Percentiles rank a stretch among this genome's conserved stretches.
Conservation (phyloP, 2,888 invertebrate genomes). For the Helicoverpa assulta region DNA sequence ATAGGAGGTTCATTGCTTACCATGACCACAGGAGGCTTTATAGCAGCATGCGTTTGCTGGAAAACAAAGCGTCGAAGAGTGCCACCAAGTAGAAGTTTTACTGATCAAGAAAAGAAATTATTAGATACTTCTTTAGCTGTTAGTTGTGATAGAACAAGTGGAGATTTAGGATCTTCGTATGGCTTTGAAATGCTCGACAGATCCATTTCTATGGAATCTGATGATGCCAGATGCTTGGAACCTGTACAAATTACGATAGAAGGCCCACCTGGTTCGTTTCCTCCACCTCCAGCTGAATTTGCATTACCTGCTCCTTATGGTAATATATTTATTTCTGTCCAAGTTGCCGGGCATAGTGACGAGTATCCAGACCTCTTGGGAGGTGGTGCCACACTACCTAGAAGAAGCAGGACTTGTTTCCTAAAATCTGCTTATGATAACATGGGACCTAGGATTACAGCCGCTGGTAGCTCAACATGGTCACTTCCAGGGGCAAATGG, state of each 20-base stretch:
- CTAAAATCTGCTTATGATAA: slow-evolving; percentile 95
- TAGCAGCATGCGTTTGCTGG: slow-evolving; percentile 86
- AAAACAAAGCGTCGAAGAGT: slow-evolving; percentile 94
- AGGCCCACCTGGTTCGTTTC: slow-evolving; percentile 83
- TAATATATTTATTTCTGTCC: slow-evolving; percentile 96
- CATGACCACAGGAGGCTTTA: slow-evolving; percentile 91
- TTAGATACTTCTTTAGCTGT: slow-evolving; percentile 93
- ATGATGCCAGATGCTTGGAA: slow-evolving; percentile 86
- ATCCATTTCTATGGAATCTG: slow-evolving; percentile 87
- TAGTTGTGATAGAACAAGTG: slow-evolving; percentile 92
- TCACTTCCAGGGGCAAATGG: slow-evolving; percentile 92
- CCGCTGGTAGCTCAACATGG: slow-evolving; percentile 96
- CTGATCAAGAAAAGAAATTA: slow-evolving; percentile 96
- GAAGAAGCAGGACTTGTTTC: slow-evolving; percentile 87
- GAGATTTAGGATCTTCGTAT: slow-evolving; percentile 90
- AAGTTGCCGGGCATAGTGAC: slow-evolving; percentile 92
- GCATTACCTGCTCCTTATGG: slow-evolving; percentile 89
- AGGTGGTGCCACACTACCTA: slow-evolving; percentile 84
- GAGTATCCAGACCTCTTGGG: slow-evolving; percentile 95
- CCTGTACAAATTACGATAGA: slow-evolving; percentile 92
- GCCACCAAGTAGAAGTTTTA: slow-evolving; percentile 92
- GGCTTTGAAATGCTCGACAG: slow-evolving; percentile 89
- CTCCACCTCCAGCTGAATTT: slow-evolving; percentile 87
- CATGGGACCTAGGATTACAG: slow-evolving; percentile 97
- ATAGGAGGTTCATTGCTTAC: slow-evolving; percentile 93